phyloP scores from a whole-genome alignment of 1,140 invertebrate genomes.

The Cydia fagiglandana region DNA sequence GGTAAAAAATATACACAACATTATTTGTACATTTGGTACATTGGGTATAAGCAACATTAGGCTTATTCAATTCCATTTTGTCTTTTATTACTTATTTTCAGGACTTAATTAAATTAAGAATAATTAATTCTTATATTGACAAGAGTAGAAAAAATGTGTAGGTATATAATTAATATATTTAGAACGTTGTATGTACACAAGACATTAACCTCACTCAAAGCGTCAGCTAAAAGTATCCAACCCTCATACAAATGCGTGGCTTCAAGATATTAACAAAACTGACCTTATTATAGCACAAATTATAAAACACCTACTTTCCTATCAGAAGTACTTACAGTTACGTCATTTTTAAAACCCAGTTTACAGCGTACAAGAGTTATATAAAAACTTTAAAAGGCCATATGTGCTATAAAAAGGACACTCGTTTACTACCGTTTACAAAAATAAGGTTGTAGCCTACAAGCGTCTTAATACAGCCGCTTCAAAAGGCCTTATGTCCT shows the following conservation, averaged over 20 bases:
- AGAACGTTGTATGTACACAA: not conserved
- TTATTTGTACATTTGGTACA: too few species aligned
- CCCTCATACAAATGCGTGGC: not conserved
- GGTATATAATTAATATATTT: not conserved
- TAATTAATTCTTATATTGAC: not conserved
- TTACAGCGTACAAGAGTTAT: too few species aligned
- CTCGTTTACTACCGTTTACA: not conserved
- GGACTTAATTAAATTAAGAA: too few species aligned
- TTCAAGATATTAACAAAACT: constrained; percentile 1
- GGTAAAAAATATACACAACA: too few species aligned
- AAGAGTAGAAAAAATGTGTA: not conserved
- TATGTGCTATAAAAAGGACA: not conserved
- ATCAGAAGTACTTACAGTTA: not conserved
- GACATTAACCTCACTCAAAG: not conserved
- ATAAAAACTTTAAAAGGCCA: not conserved
- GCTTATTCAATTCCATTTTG: too few species aligned
- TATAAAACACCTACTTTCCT: not conserved
- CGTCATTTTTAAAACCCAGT: not conserved
- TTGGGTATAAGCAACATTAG: too few species aligned
- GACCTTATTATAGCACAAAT: not conserved
- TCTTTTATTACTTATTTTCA: too few species aligned
- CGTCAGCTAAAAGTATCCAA: not conserved
- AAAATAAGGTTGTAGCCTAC: not conserved
- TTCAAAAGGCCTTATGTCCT: not conserved
- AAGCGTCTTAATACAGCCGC: not conserved